A percentile compares a stretch with the other conserved stretches of the same genome.
These are phyloP conservation scores for Meloidogyne floridensis DNA, from an alignment of 1,140 invertebrate species.

Conservation along the genomic window DNA sequence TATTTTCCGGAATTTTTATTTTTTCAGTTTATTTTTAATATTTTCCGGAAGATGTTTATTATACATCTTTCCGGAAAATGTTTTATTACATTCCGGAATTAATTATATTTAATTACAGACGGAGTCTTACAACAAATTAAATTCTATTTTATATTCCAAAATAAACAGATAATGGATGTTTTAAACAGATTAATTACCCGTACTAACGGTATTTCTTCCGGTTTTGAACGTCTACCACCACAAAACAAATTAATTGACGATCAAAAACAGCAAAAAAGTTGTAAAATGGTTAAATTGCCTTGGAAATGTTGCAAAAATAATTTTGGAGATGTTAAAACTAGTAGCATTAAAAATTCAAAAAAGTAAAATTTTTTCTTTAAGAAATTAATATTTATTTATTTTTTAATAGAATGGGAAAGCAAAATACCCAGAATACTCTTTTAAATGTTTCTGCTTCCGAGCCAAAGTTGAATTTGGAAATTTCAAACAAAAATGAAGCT, in stretches of 20 bases:
- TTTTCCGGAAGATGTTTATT: too few species aligned
- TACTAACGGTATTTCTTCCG: not conserved
- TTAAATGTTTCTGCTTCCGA: not conserved
- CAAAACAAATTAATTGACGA: not conserved
- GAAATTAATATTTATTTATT: not conserved
- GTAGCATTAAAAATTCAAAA: not conserved
- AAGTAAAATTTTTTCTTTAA: not conserved
- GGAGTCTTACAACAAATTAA: too few species aligned
- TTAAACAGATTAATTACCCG: not conserved
- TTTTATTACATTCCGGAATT: too few species aligned
- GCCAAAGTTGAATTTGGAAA: not conserved
- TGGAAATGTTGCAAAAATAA: not conserved
- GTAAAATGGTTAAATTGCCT: not conserved
- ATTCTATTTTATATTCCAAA: too few species aligned
- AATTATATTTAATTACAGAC: too few species aligned
- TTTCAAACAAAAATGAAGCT: not conserved
- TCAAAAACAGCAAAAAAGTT: conserved; percentile 4
- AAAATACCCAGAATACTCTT: not conserved
- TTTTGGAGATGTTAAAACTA: not conserved
- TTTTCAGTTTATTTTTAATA: too few species aligned
- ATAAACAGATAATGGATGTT: not conserved
- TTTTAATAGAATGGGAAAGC: not conserved
- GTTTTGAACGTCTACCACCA: not conserved
- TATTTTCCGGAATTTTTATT: too few species aligned
- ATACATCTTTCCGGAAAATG: too few species aligned